Base-by-base conservation (phyloP, 2,113 vertebrate genomes). In the Tapirus terrestris region DNA sequence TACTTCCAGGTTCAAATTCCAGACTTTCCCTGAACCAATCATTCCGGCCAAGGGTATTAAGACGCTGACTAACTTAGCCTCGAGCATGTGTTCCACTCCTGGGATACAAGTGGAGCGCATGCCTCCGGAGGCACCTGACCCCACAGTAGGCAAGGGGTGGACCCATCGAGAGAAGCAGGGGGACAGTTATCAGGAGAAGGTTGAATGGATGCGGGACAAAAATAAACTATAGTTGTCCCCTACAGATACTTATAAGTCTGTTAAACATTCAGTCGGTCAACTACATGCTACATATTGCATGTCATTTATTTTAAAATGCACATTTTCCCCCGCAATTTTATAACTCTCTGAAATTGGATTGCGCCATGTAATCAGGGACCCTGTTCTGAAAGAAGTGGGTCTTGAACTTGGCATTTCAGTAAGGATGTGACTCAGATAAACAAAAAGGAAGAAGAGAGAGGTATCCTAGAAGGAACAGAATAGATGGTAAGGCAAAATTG, bases 331-430 rank as follows among this genome's bases (percentile, higher is more conserved):
- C 36, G 61, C 58, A 73, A 65, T 56, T 95, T 65, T 58, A 51
- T 48, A 39, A 73, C 33, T 81, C 60, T 93, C 60, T 93, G 80
- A 86, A 75, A 43, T 90, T 51, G 25, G 27, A 29, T 25, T 61
- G 60, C 8, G 21, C 67, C 51, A 36, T n/a, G 11, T 61, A 43
- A 72, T 58, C 77, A 86, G 27, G 29, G 48, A 58, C 16, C 1
- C 1, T 29, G n/a, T 85, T 84, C 61, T 80, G 63, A 85, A 73
- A 80, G 53, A 89, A 73, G 27, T 23, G 20, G 39, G 9, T 58
- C 72, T 92, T 89, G 45, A 93, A 85, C 39, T 51, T 80, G 51
- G 36, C 85, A 79, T 67, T 79, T 95, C 72, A 89, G 11, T 79
- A 85, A 79, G 25, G 21, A 16, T 36, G 0, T 68, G 73, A n/a